Evolutionary conservation across 2,797 vertebrate genomes (phyloP), one percentile per base, ranked within the genome.

Genomic region (Peromyscus attwateri): DNA sequence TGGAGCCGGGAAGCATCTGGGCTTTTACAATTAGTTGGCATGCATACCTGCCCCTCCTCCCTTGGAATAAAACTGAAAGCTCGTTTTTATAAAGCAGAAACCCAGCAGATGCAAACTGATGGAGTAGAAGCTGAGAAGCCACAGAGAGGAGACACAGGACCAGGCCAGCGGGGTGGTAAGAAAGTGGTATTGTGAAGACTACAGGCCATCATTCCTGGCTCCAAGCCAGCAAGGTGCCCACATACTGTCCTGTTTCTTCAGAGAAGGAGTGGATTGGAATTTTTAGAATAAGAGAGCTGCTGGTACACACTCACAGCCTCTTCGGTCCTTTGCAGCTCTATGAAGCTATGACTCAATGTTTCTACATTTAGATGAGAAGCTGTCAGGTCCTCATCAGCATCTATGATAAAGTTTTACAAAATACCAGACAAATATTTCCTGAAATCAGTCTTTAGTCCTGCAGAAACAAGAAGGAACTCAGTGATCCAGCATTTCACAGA

Each of bases 21-120:
- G 23, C 60, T 95, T 82, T 46, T 40, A 83, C 91, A 89, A 37
- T 55, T 92, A 62, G 29, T 16, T 80, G 46, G 31, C 73, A 52
- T 29, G 9, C 8, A 43, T 9, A 49, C 27, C 64, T 49, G 17
- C 55, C 83, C 31, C 52, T 70, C 46, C 37, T 46, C 75, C 64
- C 80, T 49, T 87, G 55, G 64, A 95, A 96, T 29, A 71, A 96
- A 93, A 80, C 29, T 21, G 14, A 83, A 90, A 89, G 57, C 70
- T 76, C 46, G 25, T 85, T 93, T 93, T 90, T 88, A 92, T 57
- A 84, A 92, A 92, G 77, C 75, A 95, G 87, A 95, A 94, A 83
- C 95, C 62, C 31, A 27, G 21, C 37, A 85, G 49, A 84, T 52
- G 55, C 43, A 92, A 94, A 95, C 66, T 43, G 71, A 85, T 76